Conservation (phyloP, 2,113 vertebrate genomes). For the Butorides virescens region DNA sequence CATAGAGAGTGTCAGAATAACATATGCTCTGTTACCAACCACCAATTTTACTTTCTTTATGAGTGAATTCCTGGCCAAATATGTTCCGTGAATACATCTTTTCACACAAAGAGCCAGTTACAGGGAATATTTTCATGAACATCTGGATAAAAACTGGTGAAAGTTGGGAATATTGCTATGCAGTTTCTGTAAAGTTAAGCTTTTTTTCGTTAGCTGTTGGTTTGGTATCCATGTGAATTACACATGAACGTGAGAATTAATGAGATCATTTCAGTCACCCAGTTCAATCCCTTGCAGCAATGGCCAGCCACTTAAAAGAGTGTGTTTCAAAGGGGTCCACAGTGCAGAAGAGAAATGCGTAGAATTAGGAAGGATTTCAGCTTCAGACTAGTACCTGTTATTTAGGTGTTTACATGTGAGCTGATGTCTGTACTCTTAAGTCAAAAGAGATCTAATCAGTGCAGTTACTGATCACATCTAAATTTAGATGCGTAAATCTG, state of each 20-base stretch:
- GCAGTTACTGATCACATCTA: background rate
- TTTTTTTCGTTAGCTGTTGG: background rate
- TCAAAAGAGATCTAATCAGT: background rate
- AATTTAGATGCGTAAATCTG: background rate
- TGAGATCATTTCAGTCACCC: background rate
- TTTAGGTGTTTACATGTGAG: background rate
- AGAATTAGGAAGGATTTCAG: background rate
- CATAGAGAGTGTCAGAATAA: background rate
- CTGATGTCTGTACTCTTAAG: background rate
- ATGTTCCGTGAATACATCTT: background rate
- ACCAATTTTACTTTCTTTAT: background rate
- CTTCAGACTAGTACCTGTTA: background rate
- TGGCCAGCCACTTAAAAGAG: background rate
- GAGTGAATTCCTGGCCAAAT: background rate
- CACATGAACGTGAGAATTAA: background rate
- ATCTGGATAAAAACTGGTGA: background rate
- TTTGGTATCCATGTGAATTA: background rate
- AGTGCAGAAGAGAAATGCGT: background rate
- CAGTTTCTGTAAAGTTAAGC: background rate
- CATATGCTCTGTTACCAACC: background rate
- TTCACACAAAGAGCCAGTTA: background rate
- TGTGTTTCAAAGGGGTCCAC: background rate
- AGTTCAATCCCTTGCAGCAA: background rate
- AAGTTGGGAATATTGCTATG: background rate
- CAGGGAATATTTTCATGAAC: background rate